Base-by-base conservation (phyloP, 92 coral and sea anemone species). In the Micromussa lordhowensis region DNA sequence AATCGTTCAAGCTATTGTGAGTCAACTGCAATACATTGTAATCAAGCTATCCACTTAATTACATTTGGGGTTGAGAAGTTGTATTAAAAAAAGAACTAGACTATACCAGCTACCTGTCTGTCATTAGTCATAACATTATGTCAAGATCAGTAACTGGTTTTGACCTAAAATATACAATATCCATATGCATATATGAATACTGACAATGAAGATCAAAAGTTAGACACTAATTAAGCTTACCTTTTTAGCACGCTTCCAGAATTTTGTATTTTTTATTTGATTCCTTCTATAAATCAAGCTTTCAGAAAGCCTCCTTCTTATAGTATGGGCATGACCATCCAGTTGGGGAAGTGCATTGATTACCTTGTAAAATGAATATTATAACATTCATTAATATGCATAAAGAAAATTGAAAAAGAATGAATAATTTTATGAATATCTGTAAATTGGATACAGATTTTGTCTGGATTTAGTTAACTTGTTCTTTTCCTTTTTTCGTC, bases 301-400 rank as follows among this genome's bases (percentile, higher is more conserved):
- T 76, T 76, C 80, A 40, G 80, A 76, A 76, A 76, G 80, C 80
- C 80, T 76, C 57, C 80, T 38, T 38, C 80, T 76, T 12, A 76
- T 76, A 19, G 22, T 44, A 38, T 76, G 58, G 80, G 80, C 80
- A 76, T 40, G 80, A 38, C 80, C 80, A 38, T 76, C 57, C 80
- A 76, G 80, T 21, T 76, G 80, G 80, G 80, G 57, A 76, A 44
- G 80, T 76, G 80, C 80, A 76, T 19, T 76, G 80, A 76, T 76
- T 44, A 76, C 80, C 80, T 76, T 76, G 58, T 38, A 76, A 76
- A 54, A 76, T 76, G 80, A 76, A 76, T n/a, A n/a, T n/a, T 38
- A 76, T 76, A 38, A 15, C 26, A 38, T 7, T 76, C 28, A 14
- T 76, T 76, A 76, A 38, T 21, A 44, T 38, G 24, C 26, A 38